Base-by-base conservation (phyloP, 2,888 invertebrate species). In the Rhaphigaster nebulosa region DNA sequence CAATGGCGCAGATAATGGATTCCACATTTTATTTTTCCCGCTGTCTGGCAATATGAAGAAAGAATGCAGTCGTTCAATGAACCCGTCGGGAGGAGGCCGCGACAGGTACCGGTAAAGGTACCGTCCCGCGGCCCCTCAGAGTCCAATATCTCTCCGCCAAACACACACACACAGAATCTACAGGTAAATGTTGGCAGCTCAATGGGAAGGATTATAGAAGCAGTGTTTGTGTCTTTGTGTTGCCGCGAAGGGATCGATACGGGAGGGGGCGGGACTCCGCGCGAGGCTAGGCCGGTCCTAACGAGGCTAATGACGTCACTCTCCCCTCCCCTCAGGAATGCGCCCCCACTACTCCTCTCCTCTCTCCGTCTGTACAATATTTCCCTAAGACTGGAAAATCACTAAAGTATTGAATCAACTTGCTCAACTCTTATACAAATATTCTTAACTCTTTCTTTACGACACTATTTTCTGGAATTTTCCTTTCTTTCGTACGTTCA, bases 161-260 rank as follows among this genome's bases (percentile, higher is more conserved):
- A 1, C 18, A 38, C 70, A 70, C 70, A 38, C 8, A 38, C 38
- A 23, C 6, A 54, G 87, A 87, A 87, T 54, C 88, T 88, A 88
- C 88, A 88, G 88, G 88, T 88, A 88, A 88, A 88, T 88, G 88
- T 26, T 54, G 87, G 15, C 18, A 54, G 56, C 20, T 87, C 8
- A 88, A 88, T 88, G 88, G 54, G 38, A 56, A 56, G 88, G 88
- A 88, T 88, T 88, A 88, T 88, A 88, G 38, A 56, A 8, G 56
- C 41, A 52, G 84, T 88, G 88, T 54, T 88, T 56, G 88, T 87
- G 87, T 87, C 76, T 76, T 76, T 76, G 76, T 45, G 38, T 34
- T 12, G n/a, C 15, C 4, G 12, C 15, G 26, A 26, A 13, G 6
- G 45, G 80, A 87, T 87, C 87, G 87, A 87, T 87, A 56, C 38